phyloP scores from a whole-genome alignment of 2,888 invertebrate species.

The Drosophila multiciliata region DNA sequence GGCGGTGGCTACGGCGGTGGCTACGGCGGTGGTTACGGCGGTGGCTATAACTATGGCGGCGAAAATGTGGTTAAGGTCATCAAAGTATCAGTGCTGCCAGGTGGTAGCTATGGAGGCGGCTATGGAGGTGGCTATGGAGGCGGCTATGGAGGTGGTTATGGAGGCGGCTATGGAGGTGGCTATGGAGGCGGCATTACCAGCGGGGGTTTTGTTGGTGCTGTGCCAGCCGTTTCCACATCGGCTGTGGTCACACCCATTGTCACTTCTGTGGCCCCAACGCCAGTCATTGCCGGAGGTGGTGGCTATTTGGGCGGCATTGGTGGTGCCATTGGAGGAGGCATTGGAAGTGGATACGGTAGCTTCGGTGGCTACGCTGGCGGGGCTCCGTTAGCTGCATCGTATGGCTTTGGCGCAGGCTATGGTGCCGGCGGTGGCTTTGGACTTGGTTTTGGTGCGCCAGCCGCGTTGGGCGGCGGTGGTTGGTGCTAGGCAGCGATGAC shows the following conservation, averaged over 20 bases:
- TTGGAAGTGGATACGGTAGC: conserved; percentile 40
- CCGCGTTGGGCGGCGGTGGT: conserved; percentile 67
- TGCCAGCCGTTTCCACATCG: conserved; percentile 70
- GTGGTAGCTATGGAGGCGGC: conserved; percentile 41
- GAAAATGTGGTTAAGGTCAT: conserved; percentile 69
- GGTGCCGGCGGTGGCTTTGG: conserved; percentile 64
- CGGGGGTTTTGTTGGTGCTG: conserved; percentile 64
- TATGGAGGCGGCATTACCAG: conserved; percentile 39
- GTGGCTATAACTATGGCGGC: conserved; percentile 11
- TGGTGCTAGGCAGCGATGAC: conserved; percentile 54
- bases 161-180: conserved; percentile 32
- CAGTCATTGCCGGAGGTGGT: conserved; percentile 55
- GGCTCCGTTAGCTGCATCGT: conserved; percentile 50
- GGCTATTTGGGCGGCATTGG: conserved; percentile 51
- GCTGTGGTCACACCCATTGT: conserved; percentile 75
- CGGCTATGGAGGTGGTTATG: conserved; percentile 45
- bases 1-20: neutral
- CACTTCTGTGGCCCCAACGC: conserved; percentile 68
- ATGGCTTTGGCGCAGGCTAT: conserved; percentile 65
- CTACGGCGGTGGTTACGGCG: neutral
- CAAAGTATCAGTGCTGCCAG: conserved; percentile 63
- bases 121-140: conserved; percentile 50
- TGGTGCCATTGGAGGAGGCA: conserved; percentile 41
- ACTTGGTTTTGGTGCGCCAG: conserved; percentile 64
- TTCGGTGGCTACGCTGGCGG: conserved; percentile 41